Conservation (phyloP, 2,797 vertebrate species). For the Harpagifer antarcticus region DNA sequence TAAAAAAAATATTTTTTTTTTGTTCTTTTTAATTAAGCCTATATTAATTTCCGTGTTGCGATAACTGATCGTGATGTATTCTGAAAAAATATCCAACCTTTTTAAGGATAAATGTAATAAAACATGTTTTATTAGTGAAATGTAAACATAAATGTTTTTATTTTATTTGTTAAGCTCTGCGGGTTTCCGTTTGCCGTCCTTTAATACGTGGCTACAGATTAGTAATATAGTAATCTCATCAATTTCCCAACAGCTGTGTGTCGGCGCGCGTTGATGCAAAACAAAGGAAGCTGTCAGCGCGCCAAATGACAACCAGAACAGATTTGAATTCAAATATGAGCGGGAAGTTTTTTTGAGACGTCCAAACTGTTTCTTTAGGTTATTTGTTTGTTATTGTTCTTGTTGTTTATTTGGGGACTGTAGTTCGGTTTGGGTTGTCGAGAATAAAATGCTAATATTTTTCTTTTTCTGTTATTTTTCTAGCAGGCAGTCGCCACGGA, state of each 20-base stretch:
- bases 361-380: background rate
- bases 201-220: slow-evolving; percentile 37
- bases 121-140: rapidly evolving
- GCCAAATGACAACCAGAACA: slow-evolving; percentile 74
- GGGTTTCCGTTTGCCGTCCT: background rate
- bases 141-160: rapidly evolving
- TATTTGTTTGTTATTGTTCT: too few relatives aligned
- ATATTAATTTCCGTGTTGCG: too few relatives aligned
- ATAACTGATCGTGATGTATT: too few relatives aligned
- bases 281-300: slow-evolving; percentile 85
- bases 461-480: background rate
- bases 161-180: background rate
- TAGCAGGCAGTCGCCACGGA: slow-evolving; percentile 31
- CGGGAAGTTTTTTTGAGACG: slow-evolving; percentile 75
- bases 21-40: too few relatives aligned
- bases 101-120: background rate
- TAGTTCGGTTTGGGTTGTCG: background rate
- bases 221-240: slow-evolving; percentile 65
- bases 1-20: too few relatives aligned
- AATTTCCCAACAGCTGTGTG: slow-evolving; percentile 71
- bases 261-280: slow-evolving; percentile 78
- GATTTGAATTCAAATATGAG: slow-evolving; percentile 90
- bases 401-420: background rate
- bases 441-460: background rate
- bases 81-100: background rate